phyloP scores from a whole-genome alignment of 2,888 invertebrate species.

The Onchidella celtica region DNA sequence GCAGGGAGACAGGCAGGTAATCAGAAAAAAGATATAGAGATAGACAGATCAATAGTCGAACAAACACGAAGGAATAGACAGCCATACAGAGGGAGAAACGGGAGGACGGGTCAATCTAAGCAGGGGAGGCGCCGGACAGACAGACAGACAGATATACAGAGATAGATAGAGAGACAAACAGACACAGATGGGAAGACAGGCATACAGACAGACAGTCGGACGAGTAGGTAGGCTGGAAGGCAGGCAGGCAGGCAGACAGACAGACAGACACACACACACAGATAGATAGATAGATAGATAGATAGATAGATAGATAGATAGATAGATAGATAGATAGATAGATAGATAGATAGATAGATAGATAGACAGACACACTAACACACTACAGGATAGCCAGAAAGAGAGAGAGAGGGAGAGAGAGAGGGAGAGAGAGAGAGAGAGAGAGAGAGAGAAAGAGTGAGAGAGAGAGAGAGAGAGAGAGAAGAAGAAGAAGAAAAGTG shows the following conservation, averaged over 20 bases:
- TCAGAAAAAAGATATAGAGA: too few relatives aligned
- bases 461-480: conserved; percentile 8
- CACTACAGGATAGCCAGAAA: not conserved
- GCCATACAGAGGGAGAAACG: too few relatives aligned
- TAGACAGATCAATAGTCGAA: too few relatives aligned
- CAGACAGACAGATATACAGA: too few relatives aligned
- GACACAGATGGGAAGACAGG: too few relatives aligned
- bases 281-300: conserved; percentile 12
- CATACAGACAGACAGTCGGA: too few relatives aligned
- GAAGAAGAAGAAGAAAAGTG: not conserved
- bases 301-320: not conserved
- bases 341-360: not conserved
- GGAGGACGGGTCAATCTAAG: too few relatives aligned
- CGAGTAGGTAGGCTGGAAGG: too few relatives aligned
- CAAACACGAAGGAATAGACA: too few relatives aligned
- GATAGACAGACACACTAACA: not conserved
- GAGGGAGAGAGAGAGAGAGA: conserved; percentile 5
- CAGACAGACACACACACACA: conserved; percentile 15
- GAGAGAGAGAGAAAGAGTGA: conserved; percentile 7
- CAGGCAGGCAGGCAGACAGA: not conserved
- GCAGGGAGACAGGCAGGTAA: too few relatives aligned
- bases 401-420: not conserved
- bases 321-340: not conserved
- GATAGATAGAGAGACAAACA: too few relatives aligned
- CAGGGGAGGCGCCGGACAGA: too few relatives aligned